Evolutionary conservation across 2,888 invertebrate genomes (phyloP).

Genomic region (Quadroppia sp.): DNA sequence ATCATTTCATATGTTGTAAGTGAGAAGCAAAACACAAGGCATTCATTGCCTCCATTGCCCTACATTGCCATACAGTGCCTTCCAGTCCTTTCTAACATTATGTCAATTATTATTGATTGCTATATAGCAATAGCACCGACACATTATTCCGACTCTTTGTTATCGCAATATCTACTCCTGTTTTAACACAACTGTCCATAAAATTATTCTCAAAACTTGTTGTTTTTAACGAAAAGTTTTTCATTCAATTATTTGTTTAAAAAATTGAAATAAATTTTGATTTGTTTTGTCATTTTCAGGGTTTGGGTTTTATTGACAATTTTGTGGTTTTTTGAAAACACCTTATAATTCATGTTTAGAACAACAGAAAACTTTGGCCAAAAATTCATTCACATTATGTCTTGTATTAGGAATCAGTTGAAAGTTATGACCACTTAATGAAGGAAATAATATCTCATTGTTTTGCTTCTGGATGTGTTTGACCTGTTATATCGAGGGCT

Average conservation of each 20-base stretch:
- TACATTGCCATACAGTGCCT: not conserved
- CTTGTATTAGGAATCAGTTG: no score
- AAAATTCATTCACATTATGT: no score
- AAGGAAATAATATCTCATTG: constrained; percentile 18
- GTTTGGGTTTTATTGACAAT: no score
- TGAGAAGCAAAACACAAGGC: constrained; percentile 22
- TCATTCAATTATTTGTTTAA: not conserved
- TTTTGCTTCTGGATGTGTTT: not conserved
- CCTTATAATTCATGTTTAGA: no score
- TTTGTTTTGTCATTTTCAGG: no score
- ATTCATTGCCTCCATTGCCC: not conserved
- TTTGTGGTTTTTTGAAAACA: no score
- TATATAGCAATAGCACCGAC: constrained; percentile 6
- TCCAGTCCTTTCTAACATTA: not conserved
- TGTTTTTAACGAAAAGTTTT: no score
- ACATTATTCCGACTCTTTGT: not conserved
- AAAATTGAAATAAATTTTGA: no score
- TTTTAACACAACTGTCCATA: not conserved
- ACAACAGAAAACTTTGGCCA: no score
- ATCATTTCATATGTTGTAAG: constrained; percentile 17
- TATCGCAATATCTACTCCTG: not conserved
- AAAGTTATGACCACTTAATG: no score
- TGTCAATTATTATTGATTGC: constrained; percentile 31
- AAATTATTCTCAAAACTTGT: not conserved
- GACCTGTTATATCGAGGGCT: not conserved